Evolutionary conservation across 2,113 vertebrate genomes (phyloP).

Genomic region (Coracopsis vasa): DNA sequence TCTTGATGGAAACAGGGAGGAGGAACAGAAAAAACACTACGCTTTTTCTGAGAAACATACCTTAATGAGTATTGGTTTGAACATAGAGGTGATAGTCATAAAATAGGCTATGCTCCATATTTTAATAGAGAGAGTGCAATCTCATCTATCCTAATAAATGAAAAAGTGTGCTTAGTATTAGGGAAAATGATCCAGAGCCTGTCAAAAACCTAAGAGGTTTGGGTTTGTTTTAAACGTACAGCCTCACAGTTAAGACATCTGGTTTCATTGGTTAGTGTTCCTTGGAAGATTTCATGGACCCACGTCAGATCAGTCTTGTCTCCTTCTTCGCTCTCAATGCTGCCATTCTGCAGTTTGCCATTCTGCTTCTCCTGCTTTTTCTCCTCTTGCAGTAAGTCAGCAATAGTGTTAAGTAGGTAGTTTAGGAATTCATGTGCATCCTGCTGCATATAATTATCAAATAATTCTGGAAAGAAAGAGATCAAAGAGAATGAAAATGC

Average conservation of each 20-base stretch:
- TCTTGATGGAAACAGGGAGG: conserved; percentile 4
- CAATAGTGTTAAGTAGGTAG: conserved; percentile 94
- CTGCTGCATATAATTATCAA: conserved; percentile 96
- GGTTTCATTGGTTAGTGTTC: conserved; percentile 93
- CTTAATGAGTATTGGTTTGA: conserved; percentile 47
- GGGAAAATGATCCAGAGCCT: background rate
- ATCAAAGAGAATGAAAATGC: background rate
- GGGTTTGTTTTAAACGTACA: conserved; percentile 73
- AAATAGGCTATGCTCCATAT: conserved; percentile 51
- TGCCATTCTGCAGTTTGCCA: conserved; percentile 72
- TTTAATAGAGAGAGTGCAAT: conserved; percentile 59
- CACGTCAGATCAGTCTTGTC: conserved; percentile 88
- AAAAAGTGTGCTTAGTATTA: conserved; percentile 9
- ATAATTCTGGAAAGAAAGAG: conserved; percentile 78
- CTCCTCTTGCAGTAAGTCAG: conserved; percentile 84
- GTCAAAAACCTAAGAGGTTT: conserved; percentile 21
- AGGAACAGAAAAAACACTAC: background rate
- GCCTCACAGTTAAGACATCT: conserved; percentile 95
- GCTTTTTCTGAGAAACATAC: conserved; percentile 50
- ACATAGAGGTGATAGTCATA: conserved; percentile 48
- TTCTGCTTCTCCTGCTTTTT: conserved; percentile 78
- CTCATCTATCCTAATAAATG: conserved; percentile 59
- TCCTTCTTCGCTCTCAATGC: conserved; percentile 77
- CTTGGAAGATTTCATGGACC: conserved; percentile 96
- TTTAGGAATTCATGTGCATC: conserved; percentile 93